Evolutionary conservation across 1,140 invertebrate genomes (phyloP), one percentile per base, ranked within the genome.

Genomic region (Drosophila punjabiensis): DNA sequence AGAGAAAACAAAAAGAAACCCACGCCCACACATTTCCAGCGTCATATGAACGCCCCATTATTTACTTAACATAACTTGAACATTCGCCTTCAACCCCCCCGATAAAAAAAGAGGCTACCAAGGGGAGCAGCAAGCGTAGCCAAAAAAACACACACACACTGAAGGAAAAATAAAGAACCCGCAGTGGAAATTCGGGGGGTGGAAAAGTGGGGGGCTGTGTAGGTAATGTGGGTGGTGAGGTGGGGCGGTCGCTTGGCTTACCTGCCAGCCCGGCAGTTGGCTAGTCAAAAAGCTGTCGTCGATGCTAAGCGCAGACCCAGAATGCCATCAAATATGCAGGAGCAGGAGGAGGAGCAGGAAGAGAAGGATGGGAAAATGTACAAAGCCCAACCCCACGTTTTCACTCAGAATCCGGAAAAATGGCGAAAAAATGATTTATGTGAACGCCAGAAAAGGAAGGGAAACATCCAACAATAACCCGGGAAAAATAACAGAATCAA

Each of bases 1-100:
- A 41, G 32, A 35, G 30, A 18, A 63, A 35, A 32, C 37, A 55
- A 73, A 60, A 52, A 53, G 41, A 60, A 70, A 24, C 56, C 66
- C 47, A 79, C 76, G 77, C 78, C 68, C 78, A 66, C 56, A 67
- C 62, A 56, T 67, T 79, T 53, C 58, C 66, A 76, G 74, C 80
- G 79, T 85, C 85, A 90, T 90, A 85, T 89, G 85, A 89, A 90
- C 85, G 85, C 85, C 85, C 85, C 85, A 89, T 89, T 89, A 89
- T 89, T 89, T 89, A 89, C 85, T 89, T 89, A 89, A 89, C 85
- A 88, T 89, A 89, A 89, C 86, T 89, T 89, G 88, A 89, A 90
- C 85, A 89, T 85, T 79, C 78, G 70, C 81, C 79, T 68, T 68
- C 50, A 79, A 55, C 58, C 60, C 45, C 45, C 52, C 64, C 45